Evolutionary conservation across 2,113 vertebrate species (phyloP).

Genomic region (Microcebus griseorufus): DNA sequence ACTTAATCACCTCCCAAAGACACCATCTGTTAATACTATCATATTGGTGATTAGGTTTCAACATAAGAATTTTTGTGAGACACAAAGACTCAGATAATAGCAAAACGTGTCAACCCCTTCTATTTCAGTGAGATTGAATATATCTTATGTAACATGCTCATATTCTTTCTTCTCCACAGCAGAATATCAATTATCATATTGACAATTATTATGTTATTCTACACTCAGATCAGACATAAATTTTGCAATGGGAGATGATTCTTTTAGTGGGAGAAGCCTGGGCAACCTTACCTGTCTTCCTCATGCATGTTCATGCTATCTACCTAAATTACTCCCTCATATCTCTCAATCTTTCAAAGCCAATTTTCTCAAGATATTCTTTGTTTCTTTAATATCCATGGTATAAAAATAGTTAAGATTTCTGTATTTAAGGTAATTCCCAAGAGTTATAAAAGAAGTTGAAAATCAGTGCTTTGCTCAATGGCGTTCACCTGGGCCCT

Average conservation of each 20-base stretch:
- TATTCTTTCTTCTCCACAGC: neutral
- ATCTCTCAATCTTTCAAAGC: neutral
- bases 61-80: neutral
- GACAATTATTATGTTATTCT: neutral
- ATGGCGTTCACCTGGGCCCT: neutral
- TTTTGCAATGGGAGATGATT: neutral
- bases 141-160: fast-evolving
- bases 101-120: neutral
- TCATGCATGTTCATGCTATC: neutral
- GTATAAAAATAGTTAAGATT: neutral
- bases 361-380: neutral
- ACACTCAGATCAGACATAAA: neutral
- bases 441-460: neutral
- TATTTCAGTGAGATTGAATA: neutral
- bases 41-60: neutral
- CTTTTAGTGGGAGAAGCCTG: neutral
- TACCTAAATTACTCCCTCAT: neutral
- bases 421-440: neutral
- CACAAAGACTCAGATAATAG: neutral
- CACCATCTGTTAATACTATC: neutral
- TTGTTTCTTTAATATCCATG: neutral
- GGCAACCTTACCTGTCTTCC: neutral
- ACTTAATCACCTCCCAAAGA: neutral
- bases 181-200: neutral
- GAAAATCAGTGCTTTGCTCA: neutral